A percentile compares a stretch with the other conserved stretches of the same genome.
Evolutionary conservation across 2,113 vertebrate genomes (phyloP).

Genomic region (Oryzias melastigma): DNA sequence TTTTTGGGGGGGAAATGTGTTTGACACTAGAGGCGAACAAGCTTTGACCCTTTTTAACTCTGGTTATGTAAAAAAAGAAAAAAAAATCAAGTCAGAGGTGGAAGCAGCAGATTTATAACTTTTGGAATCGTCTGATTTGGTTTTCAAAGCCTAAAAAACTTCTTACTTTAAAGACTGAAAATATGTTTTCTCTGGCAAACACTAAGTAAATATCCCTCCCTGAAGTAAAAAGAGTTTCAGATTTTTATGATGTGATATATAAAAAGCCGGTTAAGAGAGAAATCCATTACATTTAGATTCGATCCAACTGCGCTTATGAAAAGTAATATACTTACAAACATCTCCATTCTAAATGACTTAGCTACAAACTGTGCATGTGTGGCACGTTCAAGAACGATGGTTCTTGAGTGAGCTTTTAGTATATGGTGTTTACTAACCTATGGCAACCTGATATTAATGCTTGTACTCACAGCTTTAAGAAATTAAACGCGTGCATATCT

Average conservation of each 20-base stretch:
- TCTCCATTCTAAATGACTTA: too few relatives aligned
- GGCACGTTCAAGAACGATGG: too few relatives aligned
- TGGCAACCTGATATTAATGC: too few relatives aligned
- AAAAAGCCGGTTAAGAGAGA: slow-evolving; percentile 5
- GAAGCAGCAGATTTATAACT: slow-evolving; percentile 29
- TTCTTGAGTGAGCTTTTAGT: too few relatives aligned
- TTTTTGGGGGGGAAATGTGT: slow-evolving; percentile 37
- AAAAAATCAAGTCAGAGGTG: slow-evolving; percentile 40
- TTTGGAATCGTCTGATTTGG: slow-evolving; percentile 8
- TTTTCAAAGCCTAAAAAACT: slow-evolving; percentile 29
- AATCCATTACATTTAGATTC: not conserved
- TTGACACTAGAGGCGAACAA: slow-evolving; percentile 51
- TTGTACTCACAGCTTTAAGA: too few relatives aligned
- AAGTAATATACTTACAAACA: too few relatives aligned
- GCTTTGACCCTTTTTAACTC: slow-evolving; percentile 53
- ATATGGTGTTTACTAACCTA: too few relatives aligned
- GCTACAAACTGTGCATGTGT: too few relatives aligned
- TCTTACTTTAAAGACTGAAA: slow-evolving; percentile 1
- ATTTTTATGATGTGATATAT: slow-evolving; percentile 4
- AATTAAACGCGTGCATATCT: too few relatives aligned
- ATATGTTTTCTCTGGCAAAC: slow-evolving; percentile 7
- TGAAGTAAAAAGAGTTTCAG: not conserved
- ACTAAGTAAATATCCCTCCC: not conserved
- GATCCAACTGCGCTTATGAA: not conserved
- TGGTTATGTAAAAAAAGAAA: slow-evolving; percentile 67